Conservation (phyloP, 2,888 invertebrate species). For the Mystacides longicornis region DNA sequence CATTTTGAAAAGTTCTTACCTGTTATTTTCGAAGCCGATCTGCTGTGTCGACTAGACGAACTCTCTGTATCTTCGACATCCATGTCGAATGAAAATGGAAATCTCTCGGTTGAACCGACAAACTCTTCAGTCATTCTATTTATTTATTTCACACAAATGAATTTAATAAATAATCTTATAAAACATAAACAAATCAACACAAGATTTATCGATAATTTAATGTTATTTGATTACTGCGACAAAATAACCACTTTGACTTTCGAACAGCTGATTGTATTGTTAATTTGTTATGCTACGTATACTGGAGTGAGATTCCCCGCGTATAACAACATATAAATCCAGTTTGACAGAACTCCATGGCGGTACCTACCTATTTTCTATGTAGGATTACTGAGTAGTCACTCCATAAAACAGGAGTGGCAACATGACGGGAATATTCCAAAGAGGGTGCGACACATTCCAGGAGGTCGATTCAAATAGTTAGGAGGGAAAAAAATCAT, state of each 20-base stretch:
- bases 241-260: no score
- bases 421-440: no score
- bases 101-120: constrained; percentile 45
- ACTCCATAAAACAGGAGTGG: no score
- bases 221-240: neutral
- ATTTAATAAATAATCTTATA: neutral
- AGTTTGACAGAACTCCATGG: no score
- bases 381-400: no score
- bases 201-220: neutral
- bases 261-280: constrained; percentile 20
- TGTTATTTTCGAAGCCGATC: constrained; percentile 15
- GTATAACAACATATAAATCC: no score
- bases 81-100: constrained; percentile 46
- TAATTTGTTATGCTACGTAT: no score
- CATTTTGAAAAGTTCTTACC: constrained; percentile 6
- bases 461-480: no score
- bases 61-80: constrained; percentile 33
- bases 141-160: neutral
- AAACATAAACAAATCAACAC: neutral
- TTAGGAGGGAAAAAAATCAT: no score
- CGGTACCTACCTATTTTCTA: no score
- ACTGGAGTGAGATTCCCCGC: no score
- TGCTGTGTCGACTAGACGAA: constrained; percentile 15
- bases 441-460: no score
- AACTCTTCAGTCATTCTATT: constrained; percentile 39